Evolutionary conservation across 1,140 invertebrate species (phyloP), one percentile per base, ranked within the genome.

Genomic region (Heliothis subflexa): DNA sequence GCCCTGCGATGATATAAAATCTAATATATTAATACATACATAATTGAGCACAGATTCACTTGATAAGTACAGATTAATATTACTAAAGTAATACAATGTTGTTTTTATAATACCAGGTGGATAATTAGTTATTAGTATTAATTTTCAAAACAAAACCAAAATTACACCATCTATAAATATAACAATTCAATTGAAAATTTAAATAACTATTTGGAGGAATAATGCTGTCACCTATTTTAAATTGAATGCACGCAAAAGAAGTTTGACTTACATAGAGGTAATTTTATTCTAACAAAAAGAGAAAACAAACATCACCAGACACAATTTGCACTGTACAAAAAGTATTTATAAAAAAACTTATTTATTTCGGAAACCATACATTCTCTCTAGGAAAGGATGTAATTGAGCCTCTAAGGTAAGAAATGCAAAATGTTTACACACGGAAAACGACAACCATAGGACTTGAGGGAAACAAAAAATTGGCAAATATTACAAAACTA

Each of bases 21-120:
- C 21, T 25, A 59, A 28, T 59, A 18, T 13, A 16, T 40, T 5
- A 5, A 40, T 16, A 45, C n/a, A 70, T 52, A 52, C 13, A 52
- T 14, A 52, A 70, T 70, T 70, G 66, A 70, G 66, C 66, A 70
- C 25, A 14, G 47, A 10, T 68, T 40, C 9, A 10, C 40, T 47
- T 50, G 13, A 62, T 52, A 70, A 70, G 66, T 70, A 70, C 66
- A 52, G n/a, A 49, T 18, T n/a, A 25, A 70, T 66, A 45, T 62
- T 16, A 14, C 33, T 64, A 64, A 64, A 45, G 40, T 45, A 45
- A 33, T 61, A 64, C 33, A 40, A 40, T 40, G 33, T 40, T 45
- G 45, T 25, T 40, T 40, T 64, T 45, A 40, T 3, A 45, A 16
- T 25, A 57, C 5, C 3, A 12, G 16, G 16, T 40, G 33, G 33